These are phyloP conservation scores for Pogonus chalceus DNA, from an alignment of 1,140 invertebrate species.

Conservation along the genomic window DNA sequence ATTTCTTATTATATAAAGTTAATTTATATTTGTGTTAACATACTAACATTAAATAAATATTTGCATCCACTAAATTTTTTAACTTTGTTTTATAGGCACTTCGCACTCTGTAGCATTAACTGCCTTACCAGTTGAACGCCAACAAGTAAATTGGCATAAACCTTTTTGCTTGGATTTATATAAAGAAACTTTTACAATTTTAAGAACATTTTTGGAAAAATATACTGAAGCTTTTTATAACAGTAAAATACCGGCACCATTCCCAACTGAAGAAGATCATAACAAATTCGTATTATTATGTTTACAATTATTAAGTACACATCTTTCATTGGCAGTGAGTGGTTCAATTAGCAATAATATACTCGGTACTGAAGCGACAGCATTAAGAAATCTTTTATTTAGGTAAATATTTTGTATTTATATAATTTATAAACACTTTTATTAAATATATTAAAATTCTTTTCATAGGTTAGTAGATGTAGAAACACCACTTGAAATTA, in stretches of 20 bases:
- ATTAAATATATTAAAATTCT: constrained; percentile 6
- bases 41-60: background rate
- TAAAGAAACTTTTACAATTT: constrained; percentile 46
- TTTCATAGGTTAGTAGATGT: constrained; percentile 46
- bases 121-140: constrained; percentile 44
- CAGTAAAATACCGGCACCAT: constrained; percentile 36
- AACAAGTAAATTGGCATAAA: constrained; percentile 44
- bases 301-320: constrained; percentile 47
- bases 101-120: constrained; percentile 61
- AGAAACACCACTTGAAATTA: constrained; percentile 41
- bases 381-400: constrained; percentile 47
- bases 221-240: constrained; percentile 45
- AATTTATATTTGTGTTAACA: background rate
- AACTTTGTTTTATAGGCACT: constrained; percentile 26
- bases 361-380: constrained; percentile 42
- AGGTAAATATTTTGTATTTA: constrained; percentile 26
- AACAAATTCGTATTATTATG: constrained; percentile 49
- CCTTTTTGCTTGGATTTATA: constrained; percentile 56
- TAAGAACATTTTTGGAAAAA: constrained; percentile 48
- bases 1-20: background rate
- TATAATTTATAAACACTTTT: constrained; percentile 9
- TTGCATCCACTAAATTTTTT: background rate
- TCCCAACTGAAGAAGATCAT: constrained; percentile 42
- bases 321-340: constrained; percentile 46
- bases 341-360: constrained; percentile 39